These are phyloP conservation scores for Zonitis immaculata DNA, from an alignment of 2,888 invertebrate genomes.

Conservation along the genomic window DNA sequence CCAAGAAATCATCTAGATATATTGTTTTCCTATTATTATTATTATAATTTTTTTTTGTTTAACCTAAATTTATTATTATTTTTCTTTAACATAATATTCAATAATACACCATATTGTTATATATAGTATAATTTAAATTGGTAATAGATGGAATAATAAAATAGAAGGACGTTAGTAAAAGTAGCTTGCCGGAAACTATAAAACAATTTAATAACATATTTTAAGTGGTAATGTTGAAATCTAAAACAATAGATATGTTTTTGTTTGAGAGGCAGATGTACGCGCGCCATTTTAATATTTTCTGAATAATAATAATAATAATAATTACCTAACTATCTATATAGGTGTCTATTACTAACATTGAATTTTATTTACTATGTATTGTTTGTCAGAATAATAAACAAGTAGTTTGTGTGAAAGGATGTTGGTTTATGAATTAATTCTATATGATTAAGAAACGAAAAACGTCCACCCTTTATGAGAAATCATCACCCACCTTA, in stretches of 20 bases:
- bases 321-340: too few relatives aligned
- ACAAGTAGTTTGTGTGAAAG: slow-evolving; percentile 36
- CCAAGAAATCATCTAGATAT: slow-evolving; percentile 30
- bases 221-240: slow-evolving; percentile 46
- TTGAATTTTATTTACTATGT: slow-evolving; percentile 43
- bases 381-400: slow-evolving; percentile 41
- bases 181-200: slow-evolving; percentile 45
- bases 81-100: slow-evolving; percentile 29
- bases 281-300: slow-evolving; percentile 40
- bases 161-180: slow-evolving; percentile 26
- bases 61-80: too few relatives aligned
- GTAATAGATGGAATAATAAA: slow-evolving; percentile 36
- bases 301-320: slow-evolving; percentile 29
- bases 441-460: slow-evolving; percentile 35
- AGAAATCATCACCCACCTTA: too few relatives aligned
- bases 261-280: slow-evolving; percentile 42
- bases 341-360: slow-evolving; percentile 36
- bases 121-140: slow-evolving; percentile 45
- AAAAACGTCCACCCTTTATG: slow-evolving; percentile 13
- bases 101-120: slow-evolving; percentile 41
- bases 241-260: slow-evolving; percentile 45
- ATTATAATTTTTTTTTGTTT: too few relatives aligned
- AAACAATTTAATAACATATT: slow-evolving; percentile 50
- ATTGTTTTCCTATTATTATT: too few relatives aligned
- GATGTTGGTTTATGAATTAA: slow-evolving; percentile 36